Conservation (phyloP, 1,140 invertebrate genomes). For the Odontomachus brunneus region DNA sequence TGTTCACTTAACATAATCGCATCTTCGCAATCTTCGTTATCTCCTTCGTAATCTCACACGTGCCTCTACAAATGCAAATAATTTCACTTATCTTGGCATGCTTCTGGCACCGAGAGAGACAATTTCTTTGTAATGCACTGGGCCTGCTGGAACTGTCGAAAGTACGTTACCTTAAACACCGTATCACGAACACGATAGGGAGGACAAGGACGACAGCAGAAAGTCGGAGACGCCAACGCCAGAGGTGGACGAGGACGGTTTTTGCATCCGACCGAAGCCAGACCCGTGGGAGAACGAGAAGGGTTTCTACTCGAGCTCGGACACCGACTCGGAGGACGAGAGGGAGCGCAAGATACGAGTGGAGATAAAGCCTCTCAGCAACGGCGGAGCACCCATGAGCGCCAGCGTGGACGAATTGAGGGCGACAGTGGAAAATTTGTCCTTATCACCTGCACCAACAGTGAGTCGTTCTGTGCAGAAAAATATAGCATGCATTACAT, state of each 20-base stretch:
- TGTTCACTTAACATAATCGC: no score
- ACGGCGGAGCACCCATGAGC: constrained; percentile 94
- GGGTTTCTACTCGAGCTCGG: constrained; percentile 95
- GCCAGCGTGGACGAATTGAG: constrained; percentile 97
- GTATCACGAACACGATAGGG: constrained; percentile 79
- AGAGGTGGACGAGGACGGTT: constrained; percentile 98
- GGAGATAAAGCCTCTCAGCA: constrained; percentile 97
- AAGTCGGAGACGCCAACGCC: constrained; percentile 87
- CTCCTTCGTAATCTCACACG: constrained; percentile 4
- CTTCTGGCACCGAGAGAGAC: constrained; percentile 2
- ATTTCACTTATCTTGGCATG: constrained; percentile 2
- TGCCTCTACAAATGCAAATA: constrained; percentile 17
- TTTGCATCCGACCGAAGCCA: constrained; percentile 93
- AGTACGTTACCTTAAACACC: constrained; percentile 48
- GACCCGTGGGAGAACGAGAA: constrained; percentile 89
- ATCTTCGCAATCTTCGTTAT: background rate
- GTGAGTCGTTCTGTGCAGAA: constrained; percentile 79
- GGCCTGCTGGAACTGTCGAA: constrained; percentile 73
- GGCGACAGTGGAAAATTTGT: constrained; percentile 96
- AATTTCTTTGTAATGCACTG: constrained; percentile 70
- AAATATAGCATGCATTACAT: background rate
- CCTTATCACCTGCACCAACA: constrained; percentile 91
- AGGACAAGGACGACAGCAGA: constrained; percentile 90
- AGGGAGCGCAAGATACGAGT: constrained; percentile 95
- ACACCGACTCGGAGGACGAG: constrained; percentile 96